Percentiles rank a stretch among this genome's conserved stretches.
These are phyloP conservation scores for Coecobrya sp. DNA, from an alignment of 2,888 invertebrate genomes.

Conservation along the genomic window DNA sequence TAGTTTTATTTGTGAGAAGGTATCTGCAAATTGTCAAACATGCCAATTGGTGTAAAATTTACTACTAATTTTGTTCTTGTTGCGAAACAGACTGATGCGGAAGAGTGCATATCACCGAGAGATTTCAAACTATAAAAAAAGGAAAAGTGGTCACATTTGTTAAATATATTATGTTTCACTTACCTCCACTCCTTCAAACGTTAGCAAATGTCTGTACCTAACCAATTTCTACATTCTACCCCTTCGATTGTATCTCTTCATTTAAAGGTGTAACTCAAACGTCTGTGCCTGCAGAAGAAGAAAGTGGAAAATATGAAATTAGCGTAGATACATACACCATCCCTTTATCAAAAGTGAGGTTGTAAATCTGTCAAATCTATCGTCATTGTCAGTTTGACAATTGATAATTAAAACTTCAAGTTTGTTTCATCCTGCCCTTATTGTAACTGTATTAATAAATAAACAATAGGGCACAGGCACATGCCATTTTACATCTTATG, in stretches of 20 bases:
- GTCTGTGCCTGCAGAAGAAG: conserved; percentile 53
- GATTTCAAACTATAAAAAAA: conserved; percentile 33
- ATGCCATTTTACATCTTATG: background rate
- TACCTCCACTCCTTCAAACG: background rate
- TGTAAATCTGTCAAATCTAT: conserved; percentile 35
- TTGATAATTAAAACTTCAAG: conserved; percentile 50
- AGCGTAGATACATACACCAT: background rate
- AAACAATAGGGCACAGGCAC: background rate
- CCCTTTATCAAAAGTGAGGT: background rate
- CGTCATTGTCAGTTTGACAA: conserved; percentile 27
- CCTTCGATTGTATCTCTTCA: background rate
- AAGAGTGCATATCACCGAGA: background rate
- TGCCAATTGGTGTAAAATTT: conserved; percentile 23
- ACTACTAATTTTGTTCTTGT: conserved; percentile 18
- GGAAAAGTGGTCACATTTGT: conserved; percentile 18
- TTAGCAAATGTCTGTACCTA: background rate
- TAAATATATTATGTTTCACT: background rate
- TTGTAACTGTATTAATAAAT: background rate
- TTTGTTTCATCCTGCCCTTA: background rate
- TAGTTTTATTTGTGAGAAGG: conserved; percentile 18
- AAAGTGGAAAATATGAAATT: conserved; percentile 68
- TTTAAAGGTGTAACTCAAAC: background rate
- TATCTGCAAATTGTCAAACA: background rate
- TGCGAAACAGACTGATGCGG: background rate
- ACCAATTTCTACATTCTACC: background rate